Base-by-base conservation (phyloP, 2,113 vertebrate genomes). In the Anoura caudifer region DNA sequence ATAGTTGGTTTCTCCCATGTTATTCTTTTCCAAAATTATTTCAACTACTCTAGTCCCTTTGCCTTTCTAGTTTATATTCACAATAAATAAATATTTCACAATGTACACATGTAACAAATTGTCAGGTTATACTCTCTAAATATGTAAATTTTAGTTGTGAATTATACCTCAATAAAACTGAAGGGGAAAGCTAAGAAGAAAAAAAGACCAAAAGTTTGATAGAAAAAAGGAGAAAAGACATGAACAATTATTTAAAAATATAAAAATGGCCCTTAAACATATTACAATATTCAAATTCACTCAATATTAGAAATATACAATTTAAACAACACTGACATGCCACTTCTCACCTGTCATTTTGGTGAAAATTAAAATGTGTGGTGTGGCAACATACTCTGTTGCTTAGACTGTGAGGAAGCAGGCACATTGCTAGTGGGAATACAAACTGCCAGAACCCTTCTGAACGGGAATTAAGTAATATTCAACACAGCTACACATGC, bases 231-330 rank as follows among this genome's bases (percentile, higher is more conserved):
- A 36, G 33, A 43, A 47, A 92, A 72, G 1, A 52, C 15, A 90
- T 28, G 3, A 87, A 63, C 4, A 82, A 76, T 69, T 67, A 69
- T 90, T 90, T 77, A 28, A 69, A 87, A 47, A 87, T 73, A 73
- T 19, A 65, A 81, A 86, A 95, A 87, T 54, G 36, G 24, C 36
- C 65, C 47, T 86, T 86, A 61, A 61, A 61, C 31, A 87, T 52
- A 91, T 63, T 81, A 54, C 75, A 87, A 73, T 80, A 38, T 91
- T 54, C 45, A 45, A 56, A 81, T 65, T 81, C 17, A 87, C 38
- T 87, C 36, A 73, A 61, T 84, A 95, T 81, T 63, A 73, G 43
- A 86, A 87, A 95, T 91, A 54, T 54, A 54, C 9, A 80, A 87
- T 41, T 87, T 80, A 61, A 67, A 56, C 36, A 61, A 72, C 31